These are phyloP conservation scores for Neodontobutis hainanensis DNA, from an alignment of 2,113 vertebrate genomes.

Conservation along the genomic window DNA sequence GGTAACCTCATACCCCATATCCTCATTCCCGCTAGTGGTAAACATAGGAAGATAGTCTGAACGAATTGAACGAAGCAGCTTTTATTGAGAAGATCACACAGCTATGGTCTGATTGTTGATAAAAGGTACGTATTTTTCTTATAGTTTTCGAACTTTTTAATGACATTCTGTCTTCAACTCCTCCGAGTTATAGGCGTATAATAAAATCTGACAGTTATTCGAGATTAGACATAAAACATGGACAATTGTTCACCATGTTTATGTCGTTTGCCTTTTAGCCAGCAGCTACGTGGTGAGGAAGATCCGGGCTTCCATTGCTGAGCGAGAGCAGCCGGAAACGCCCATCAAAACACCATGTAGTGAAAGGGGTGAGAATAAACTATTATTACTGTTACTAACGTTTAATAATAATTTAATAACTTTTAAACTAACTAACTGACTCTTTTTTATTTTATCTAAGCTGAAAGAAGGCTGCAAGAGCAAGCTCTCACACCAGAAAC, in stretches of 20 bases:
- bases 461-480: not conserved
- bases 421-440: too few species aligned
- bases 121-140: slow-evolving; percentile 62
- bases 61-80: not conserved
- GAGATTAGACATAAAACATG: too few species aligned
- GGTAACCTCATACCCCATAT: too few species aligned
- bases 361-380: slow-evolving; percentile 57
- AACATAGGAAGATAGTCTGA: too few species aligned
- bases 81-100: not conserved
- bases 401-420: not conserved
- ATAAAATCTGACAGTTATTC: too few species aligned
- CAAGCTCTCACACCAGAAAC: not conserved
- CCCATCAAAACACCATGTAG: slow-evolving; percentile 71
- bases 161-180: too few species aligned
- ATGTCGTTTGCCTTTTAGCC: slow-evolving; percentile 49
- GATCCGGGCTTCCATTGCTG: slow-evolving; percentile 65
- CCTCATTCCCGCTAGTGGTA: not conserved
- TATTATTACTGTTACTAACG: not conserved
- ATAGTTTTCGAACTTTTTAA: not conserved
- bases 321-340: slow-evolving; percentile 58
- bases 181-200: too few species aligned
- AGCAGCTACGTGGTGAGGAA: slow-evolving; percentile 74
- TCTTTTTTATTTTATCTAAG: not conserved
- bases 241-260: not conserved
- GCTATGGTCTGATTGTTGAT: slow-evolving; percentile 79